These are phyloP conservation scores for Drosophila punjabiensis DNA, from an alignment of 1,140 invertebrate species.

Conservation along the genomic window DNA sequence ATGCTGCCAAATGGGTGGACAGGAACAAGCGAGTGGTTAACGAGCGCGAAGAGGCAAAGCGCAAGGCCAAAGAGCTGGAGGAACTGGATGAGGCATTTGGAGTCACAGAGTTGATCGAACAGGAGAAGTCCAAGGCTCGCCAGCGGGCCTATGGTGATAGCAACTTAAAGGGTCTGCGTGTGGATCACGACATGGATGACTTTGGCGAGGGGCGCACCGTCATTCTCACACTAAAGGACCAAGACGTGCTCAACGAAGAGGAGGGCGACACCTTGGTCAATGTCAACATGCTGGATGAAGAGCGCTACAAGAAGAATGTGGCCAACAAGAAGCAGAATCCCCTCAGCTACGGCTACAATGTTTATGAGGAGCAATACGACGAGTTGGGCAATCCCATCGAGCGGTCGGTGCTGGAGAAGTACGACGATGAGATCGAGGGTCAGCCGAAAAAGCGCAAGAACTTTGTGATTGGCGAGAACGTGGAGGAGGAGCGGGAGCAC, in stretches of 20 bases:
- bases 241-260: conserved; percentile 95
- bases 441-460: conserved; percentile 89
- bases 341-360: conserved; percentile 94
- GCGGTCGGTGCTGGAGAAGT: conserved; percentile 93
- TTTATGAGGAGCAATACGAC: conserved; percentile 94
- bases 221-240: conserved; percentile 97
- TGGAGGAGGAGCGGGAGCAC: conserved; percentile 86
- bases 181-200: conserved; percentile 93
- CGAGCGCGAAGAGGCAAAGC: conserved; percentile 94
- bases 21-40: conserved; percentile 91
- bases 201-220: conserved; percentile 94
- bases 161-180: conserved; percentile 93
- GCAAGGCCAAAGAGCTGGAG: conserved; percentile 95
- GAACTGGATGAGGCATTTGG: conserved; percentile 98
- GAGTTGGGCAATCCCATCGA: conserved; percentile 91
- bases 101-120: conserved; percentile 92
- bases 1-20: conserved; percentile 92
- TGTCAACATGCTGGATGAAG: conserved; percentile 97
- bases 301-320: conserved; percentile 95
- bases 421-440: conserved; percentile 98
- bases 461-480: conserved; percentile 91
- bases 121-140: conserved; percentile 89
- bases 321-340: conserved; percentile 94
- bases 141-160: conserved; percentile 88
- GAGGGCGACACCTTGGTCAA: conserved; percentile 96